A percentile compares a stretch with the other conserved stretches of the same genome.
These are phyloP conservation scores for Metopia argyrocephala DNA, from an alignment of 2,888 invertebrate genomes.

Conservation along the genomic window DNA sequence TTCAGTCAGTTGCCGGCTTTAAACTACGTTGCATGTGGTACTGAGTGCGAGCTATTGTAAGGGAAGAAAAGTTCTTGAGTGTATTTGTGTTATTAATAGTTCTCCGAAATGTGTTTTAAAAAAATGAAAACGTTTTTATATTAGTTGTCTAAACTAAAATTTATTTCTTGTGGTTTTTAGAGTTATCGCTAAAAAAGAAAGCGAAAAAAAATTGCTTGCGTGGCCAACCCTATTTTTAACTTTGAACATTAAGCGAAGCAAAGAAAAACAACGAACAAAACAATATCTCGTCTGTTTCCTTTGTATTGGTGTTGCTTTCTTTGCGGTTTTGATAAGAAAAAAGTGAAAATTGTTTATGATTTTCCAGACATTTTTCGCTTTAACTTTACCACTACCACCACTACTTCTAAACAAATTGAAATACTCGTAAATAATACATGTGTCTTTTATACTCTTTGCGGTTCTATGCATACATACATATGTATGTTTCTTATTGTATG, in stretches of 20 bases:
- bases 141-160: slow-evolving; percentile 26
- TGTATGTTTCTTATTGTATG: background rate
- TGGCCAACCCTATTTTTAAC: slow-evolving; percentile 4
- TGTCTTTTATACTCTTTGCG: slow-evolving; percentile 15
- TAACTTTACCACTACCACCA: slow-evolving; percentile 28
- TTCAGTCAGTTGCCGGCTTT: slow-evolving; percentile 61
- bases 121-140: slow-evolving; percentile 8
- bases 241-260: background rate
- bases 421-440: background rate
- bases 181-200: slow-evolving; percentile 18
- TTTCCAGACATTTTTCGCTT: slow-evolving; percentile 60
- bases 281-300: background rate
- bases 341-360: slow-evolving; percentile 54
- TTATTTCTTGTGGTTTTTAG: slow-evolving; percentile 51
- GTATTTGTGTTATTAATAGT: too few species aligned
- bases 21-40: slow-evolving; percentile 29
- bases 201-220: slow-evolving; percentile 21
- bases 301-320: slow-evolving; percentile 1
- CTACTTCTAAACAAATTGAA: background rate
- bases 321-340: slow-evolving; percentile 11
- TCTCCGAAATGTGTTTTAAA: background rate
- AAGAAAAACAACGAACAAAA: background rate
- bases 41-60: slow-evolving; percentile 31
- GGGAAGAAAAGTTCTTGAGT: too few species aligned
- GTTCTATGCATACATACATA: background rate